Percentiles rank a stretch among this genome's conserved stretches.
phyloP scores from a whole-genome alignment of 1,140 invertebrate species.

The Tetramorium alpestre region DNA sequence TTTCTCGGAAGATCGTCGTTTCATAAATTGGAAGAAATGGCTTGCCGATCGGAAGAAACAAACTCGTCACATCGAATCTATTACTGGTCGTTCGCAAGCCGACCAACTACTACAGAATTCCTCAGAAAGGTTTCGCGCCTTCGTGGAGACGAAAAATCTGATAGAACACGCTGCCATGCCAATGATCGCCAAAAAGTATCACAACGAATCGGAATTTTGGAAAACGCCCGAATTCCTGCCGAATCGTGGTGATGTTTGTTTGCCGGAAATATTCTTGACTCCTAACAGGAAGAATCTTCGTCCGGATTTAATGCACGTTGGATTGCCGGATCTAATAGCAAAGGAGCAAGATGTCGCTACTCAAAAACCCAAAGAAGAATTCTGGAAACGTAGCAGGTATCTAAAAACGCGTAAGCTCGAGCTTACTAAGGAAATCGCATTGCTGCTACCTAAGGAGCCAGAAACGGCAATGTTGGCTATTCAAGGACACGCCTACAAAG shows the following conservation, averaged over 20 bases:
- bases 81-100: constrained; percentile 75
- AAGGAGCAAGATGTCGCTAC: constrained; percentile 72
- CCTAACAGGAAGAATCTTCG: constrained; percentile 59
- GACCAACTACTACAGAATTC: constrained; percentile 80
- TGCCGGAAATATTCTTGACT: constrained; percentile 52
- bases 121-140: constrained; percentile 70
- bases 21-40: constrained; percentile 79
- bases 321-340: constrained; percentile 79
- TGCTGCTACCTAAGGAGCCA: constrained; percentile 58
- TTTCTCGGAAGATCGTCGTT: constrained; percentile 70
- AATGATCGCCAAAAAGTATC: constrained; percentile 67
- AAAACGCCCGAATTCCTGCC: constrained; percentile 54
- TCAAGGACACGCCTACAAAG: constrained; percentile 15
- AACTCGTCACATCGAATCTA: constrained; percentile 29
- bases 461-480: constrained; percentile 57
- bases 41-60: constrained; percentile 61
- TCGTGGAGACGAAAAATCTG: constrained; percentile 73
- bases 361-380: neutral
- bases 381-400: constrained; percentile 68
- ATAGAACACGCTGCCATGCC: constrained; percentile 78
- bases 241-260: constrained; percentile 11
- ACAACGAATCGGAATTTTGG: constrained; percentile 79
- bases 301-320: constrained; percentile 80
- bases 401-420: constrained; percentile 53
- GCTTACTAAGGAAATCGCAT: constrained; percentile 56